Evolutionary conservation across 2,888 invertebrate genomes (phyloP).

Genomic region (Agrilus biguttatus): DNA sequence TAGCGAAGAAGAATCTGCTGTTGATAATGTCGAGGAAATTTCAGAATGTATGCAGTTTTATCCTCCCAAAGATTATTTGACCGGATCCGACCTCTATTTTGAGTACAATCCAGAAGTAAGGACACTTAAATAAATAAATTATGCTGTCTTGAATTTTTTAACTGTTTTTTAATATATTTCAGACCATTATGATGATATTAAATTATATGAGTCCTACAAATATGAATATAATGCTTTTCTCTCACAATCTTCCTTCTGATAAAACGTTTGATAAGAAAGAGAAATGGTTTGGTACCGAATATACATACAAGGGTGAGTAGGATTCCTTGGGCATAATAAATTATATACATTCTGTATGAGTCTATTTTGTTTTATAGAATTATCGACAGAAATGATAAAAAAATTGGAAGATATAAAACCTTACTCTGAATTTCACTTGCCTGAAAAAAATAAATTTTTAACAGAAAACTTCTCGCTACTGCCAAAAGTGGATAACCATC

Average conservation of each 20-base stretch:
- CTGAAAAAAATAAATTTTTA: slow-evolving; percentile 57
- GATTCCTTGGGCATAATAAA: not conserved
- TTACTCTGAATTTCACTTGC: slow-evolving; percentile 47
- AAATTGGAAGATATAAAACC: slow-evolving; percentile 46
- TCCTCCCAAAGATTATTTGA: slow-evolving; percentile 63
- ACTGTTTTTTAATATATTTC: slow-evolving; percentile 6
- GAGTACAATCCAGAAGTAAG: slow-evolving; percentile 57
- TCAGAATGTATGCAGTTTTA: slow-evolving; percentile 69
- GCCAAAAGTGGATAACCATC: slow-evolving; percentile 24
- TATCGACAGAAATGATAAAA: slow-evolving; percentile 46
- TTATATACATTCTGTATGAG: not conserved
- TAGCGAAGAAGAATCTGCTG: slow-evolving; percentile 52
- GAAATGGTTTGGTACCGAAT: slow-evolving; percentile 75
- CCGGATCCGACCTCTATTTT: slow-evolving; percentile 58
- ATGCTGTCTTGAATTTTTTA: no score
- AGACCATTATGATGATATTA: slow-evolving; percentile 46
- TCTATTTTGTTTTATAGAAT: slow-evolving; percentile 27
- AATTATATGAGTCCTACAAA: slow-evolving; percentile 47
- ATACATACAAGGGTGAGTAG: slow-evolving; percentile 40
- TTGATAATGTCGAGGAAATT: slow-evolving; percentile 64
- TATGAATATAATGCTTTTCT: slow-evolving; percentile 56
- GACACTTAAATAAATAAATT: not conserved
- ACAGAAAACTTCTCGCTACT: slow-evolving; percentile 54
- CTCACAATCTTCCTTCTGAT: slow-evolving; percentile 40
- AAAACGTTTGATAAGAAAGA: slow-evolving; percentile 50